Base-by-base conservation (phyloP, 2,888 invertebrate species). In the Lasioglossum malachurum region DNA sequence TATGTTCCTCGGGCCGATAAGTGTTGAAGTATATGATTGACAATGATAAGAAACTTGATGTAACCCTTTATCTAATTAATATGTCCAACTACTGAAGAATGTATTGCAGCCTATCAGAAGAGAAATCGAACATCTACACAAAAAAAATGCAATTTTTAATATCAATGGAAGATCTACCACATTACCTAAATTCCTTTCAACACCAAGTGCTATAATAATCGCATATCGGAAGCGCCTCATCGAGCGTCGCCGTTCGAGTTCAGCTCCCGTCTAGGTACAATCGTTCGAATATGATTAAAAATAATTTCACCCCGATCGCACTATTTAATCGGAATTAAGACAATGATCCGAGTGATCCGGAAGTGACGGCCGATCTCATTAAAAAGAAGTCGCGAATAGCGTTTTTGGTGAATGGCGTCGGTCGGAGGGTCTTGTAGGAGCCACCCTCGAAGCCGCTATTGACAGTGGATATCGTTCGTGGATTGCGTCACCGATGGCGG, bases 291-390 rank as follows among this genome's bases (percentile, higher is more conserved):
- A 38, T 35, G 67, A 38, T 64, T 10, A 35, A 57, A 77, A 23
- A 31, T 69, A 73, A 74, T 46, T 41, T 44, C 14, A 60, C 5
- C 23, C 35, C 80, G 75, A 76, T 81, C 64, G 73, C 60, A n/a
- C 46, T 27, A 44, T 31, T 60, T 57, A 27, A 82, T 82, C n/a
- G 49, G n/a, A 27, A 67, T 83, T 76, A 64, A 73, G 44, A 74
- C 85, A 60, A 85, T 78, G 77, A 84, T 57, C 14, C 19, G 0
- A 67, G 76, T 57, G 71, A 41, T 75, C 46, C n/a, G 60, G 41
- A 83, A 84, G 73, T 75, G 79, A 85, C 57, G 76, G 35, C 57
- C 46, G 67, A 83, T 53, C 75, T 85, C 85, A 76, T 85, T 84
- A 53, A 53, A 53, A 85, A 83, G 75, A 78, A 64, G 27, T 84